Conservation (phyloP, 2,888 invertebrate genomes). For the Ormyrus thymus region DNA sequence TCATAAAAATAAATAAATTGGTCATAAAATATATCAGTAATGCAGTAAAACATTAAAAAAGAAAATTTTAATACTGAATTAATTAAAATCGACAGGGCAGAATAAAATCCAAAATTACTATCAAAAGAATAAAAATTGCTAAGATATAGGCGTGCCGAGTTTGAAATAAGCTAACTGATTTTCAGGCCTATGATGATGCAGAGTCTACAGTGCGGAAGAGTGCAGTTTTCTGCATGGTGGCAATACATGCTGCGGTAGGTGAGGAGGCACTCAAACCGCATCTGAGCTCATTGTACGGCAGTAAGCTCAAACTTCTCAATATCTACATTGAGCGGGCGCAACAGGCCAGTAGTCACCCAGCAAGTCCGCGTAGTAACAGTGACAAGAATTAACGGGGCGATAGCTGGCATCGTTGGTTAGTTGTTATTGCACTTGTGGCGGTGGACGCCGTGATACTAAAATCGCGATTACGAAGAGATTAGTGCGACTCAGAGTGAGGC, state of each 20-base stretch:
- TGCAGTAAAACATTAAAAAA: no score
- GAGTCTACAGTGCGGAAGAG: constrained; percentile 96
- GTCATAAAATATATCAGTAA: no score
- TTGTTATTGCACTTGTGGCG: background rate
- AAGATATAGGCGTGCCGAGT: background rate
- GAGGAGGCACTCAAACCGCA: constrained; percentile 90
- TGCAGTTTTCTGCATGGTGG: constrained; percentile 97
- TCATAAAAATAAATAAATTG: no score
- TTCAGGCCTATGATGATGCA: constrained; percentile 90
- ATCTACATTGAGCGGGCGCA: constrained; percentile 84
- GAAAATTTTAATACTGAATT: no score
- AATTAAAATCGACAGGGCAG: no score
- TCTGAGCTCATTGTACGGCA: constrained; percentile 87
- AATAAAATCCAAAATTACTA: no score
- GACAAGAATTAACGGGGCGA: constrained; percentile 68
- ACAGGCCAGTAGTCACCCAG: constrained; percentile 74
- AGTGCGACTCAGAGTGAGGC: constrained; percentile 67
- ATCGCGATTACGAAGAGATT: constrained; percentile 71
- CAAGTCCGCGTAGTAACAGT: constrained; percentile 73
- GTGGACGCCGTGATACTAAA: constrained; percentile 65
- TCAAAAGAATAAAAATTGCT: no score
- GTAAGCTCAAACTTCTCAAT: constrained; percentile 91
- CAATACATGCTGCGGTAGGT: constrained; percentile 91
- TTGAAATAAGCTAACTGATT: constrained; percentile 54
- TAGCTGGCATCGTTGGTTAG: background rate